phyloP scores from a whole-genome alignment of 2,797 vertebrate species.

The Pseudochirops corinnae region DNA sequence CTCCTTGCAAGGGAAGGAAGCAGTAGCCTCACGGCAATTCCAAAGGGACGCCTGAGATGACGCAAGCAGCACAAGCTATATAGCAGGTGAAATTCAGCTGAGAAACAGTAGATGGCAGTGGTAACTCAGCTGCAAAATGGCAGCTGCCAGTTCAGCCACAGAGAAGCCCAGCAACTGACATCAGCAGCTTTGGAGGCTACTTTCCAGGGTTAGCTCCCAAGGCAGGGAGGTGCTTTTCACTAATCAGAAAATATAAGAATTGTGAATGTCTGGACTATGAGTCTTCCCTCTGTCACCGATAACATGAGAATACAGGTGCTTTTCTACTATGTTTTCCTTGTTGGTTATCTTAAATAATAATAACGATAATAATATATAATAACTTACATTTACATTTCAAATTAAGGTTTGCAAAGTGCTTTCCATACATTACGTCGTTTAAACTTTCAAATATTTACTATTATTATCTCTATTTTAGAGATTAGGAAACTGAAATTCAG shows the following conservation, averaged over 20 bases:
- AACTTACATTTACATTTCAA: background rate
- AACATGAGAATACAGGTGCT: background rate
- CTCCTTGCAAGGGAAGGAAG: background rate
- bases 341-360: background rate
- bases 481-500: background rate
- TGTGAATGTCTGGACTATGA: background rate
- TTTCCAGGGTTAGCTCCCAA: background rate
- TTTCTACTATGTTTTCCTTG: background rate
- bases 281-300: background rate
- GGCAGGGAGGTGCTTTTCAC: background rate
- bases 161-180: background rate
- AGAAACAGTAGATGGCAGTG: background rate
- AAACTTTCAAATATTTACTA: background rate
- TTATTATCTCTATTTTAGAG: background rate
- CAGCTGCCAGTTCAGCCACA: background rate
- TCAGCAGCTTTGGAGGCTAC: background rate
- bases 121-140: background rate
- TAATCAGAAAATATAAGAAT: background rate
- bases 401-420: background rate
- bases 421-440: background rate
- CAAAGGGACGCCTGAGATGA: background rate
- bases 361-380: background rate
- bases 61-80: background rate
- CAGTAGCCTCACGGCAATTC: background rate
- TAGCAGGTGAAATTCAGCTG: background rate